A percentile compares a stretch with the other conserved stretches of the same genome.
Conservation (phyloP, 2,797 vertebrate species). For the Esox masquinongy region DNA sequence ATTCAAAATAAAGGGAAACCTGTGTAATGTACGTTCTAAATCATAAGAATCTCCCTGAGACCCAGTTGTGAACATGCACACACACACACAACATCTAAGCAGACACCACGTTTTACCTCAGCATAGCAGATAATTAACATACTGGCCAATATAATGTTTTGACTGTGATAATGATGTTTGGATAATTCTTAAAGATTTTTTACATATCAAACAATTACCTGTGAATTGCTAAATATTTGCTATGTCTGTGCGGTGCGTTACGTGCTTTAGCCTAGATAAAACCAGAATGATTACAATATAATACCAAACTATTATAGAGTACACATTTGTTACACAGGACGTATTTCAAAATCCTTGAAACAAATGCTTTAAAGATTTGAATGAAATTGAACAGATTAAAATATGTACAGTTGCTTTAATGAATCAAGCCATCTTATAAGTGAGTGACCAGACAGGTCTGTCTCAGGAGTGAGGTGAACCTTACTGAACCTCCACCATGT, state of each 20-base stretch:
- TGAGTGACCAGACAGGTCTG: slow-evolving; percentile 12
- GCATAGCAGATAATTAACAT: not conserved
- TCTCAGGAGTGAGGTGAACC: slow-evolving; percentile 65
- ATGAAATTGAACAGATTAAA: too few relatives aligned
- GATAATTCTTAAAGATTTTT: not conserved
- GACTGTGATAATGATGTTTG: not conserved
- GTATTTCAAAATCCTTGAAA: too few relatives aligned
- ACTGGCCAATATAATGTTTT: not conserved
- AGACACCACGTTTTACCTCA: not conserved
- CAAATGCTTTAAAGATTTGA: too few relatives aligned
- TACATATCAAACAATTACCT: slow-evolving; percentile 24
- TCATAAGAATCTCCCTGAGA: not conserved
- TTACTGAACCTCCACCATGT: slow-evolving; percentile 52
- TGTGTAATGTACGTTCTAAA: not conserved
- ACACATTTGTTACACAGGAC: too few relatives aligned
- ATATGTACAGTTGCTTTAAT: slow-evolving; percentile 13
- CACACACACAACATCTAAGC: not conserved
- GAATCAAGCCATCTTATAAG: slow-evolving; percentile 26
- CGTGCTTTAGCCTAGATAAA: not conserved
- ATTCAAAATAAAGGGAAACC: not conserved
- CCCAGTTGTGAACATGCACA: not conserved
- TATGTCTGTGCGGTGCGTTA: slow-evolving; percentile 8
- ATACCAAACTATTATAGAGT: too few relatives aligned
- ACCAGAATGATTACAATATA: slow-evolving; percentile 26
- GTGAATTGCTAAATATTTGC: slow-evolving; percentile 10